phyloP scores from a whole-genome alignment of 2,113 vertebrate genomes.

The Empidonax alnorum region DNA sequence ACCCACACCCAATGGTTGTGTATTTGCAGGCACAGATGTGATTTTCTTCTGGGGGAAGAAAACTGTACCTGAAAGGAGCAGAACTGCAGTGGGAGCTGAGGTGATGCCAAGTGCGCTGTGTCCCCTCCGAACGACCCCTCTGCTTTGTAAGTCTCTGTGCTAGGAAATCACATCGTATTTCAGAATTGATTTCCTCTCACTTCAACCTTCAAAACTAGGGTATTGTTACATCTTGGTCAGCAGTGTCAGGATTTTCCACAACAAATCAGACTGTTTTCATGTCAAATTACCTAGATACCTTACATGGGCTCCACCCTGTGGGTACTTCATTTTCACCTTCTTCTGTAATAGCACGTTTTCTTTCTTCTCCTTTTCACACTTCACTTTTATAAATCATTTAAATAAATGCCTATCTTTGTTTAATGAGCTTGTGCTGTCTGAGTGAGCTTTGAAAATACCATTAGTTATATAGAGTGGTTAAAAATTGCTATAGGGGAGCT shows the following conservation, averaged over 20 bases:
- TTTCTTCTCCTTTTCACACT: background rate
- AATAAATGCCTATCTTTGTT: background rate
- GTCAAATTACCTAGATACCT: background rate
- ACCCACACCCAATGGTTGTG: background rate
- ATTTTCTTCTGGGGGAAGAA: background rate
- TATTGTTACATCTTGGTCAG: constrained; percentile 15
- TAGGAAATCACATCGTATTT: background rate
- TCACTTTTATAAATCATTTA: background rate
- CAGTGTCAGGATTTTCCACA: background rate
- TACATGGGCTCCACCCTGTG: background rate
- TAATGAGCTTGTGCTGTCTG: background rate
- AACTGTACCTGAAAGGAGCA: background rate
- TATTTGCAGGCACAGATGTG: background rate
- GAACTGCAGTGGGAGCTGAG: background rate
- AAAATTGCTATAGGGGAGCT: background rate
- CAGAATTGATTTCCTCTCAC: constrained; percentile 13
- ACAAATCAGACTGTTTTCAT: background rate
- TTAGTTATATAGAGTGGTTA: background rate
- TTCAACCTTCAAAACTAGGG: background rate
- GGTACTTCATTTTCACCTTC: background rate
- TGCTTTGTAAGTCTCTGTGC: background rate
- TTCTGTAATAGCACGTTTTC: background rate
- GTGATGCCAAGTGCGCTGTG: background rate
- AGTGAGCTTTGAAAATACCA: background rate
- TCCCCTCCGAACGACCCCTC: background rate